Percentiles rank a stretch among this genome's conserved stretches.
Evolutionary conservation across 2,113 vertebrate genomes (phyloP).

Genomic region (Entelurus aequoreus): DNA sequence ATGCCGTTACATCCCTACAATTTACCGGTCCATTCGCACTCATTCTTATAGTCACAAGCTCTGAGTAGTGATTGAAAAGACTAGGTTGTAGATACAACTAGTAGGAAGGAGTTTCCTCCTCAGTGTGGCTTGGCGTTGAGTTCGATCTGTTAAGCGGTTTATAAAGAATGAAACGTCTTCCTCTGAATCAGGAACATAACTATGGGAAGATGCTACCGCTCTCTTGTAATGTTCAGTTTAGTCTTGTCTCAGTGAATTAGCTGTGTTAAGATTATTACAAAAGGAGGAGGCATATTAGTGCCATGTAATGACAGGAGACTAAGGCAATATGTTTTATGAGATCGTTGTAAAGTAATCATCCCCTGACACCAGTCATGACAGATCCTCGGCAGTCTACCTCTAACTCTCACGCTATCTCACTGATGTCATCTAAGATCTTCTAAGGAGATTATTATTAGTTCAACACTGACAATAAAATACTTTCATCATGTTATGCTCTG

Average conservation of each 20-base stretch:
- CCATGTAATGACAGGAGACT: conserved; percentile 27
- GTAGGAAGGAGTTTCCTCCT: too few species aligned
- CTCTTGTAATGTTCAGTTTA: background rate
- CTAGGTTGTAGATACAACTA: too few species aligned
- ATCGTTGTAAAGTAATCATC: conserved; percentile 60
- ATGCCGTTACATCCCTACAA: too few species aligned
- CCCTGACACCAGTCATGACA: conserved; percentile 45
- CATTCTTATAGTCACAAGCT: too few species aligned
- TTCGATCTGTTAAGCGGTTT: too few species aligned
- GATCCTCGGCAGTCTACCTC: conserved; percentile 51
- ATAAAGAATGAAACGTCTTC: too few species aligned
- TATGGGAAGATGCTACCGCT: too few species aligned
- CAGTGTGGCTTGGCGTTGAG: too few species aligned
- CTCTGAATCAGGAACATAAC: too few species aligned
- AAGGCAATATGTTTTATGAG: conserved; percentile 51
- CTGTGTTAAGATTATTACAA: conserved; percentile 1
- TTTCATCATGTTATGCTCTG: conserved; percentile 18
- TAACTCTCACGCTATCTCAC: conserved; percentile 57
- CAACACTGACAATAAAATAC: conserved; percentile 18
- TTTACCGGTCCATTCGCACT: too few species aligned
- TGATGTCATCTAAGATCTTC: conserved; percentile 45
- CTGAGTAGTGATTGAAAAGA: too few species aligned
- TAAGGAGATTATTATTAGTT: conserved; percentile 23
- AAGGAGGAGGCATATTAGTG: conserved; percentile 17
- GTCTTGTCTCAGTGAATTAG: conserved; percentile 10